Percentiles rank a stretch among this genome's conserved stretches.
Evolutionary conservation across 2,888 invertebrate species (phyloP).

Genomic region (Vannuccia rotundouncinata): DNA sequence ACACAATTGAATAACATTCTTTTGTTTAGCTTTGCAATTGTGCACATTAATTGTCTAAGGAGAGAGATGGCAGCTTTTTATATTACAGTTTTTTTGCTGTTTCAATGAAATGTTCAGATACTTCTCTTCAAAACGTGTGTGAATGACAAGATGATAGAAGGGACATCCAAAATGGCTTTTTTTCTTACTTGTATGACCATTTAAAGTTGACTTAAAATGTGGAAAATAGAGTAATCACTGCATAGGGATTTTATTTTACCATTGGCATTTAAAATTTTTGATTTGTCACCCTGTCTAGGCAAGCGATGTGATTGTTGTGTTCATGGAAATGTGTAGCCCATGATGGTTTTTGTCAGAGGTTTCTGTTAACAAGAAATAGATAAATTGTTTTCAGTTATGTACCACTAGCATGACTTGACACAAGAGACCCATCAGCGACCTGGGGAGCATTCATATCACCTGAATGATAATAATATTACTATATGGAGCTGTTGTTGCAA

Average conservation of each 20-base stretch:
- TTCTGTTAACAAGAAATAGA: constrained; percentile 24
- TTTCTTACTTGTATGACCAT: not conserved
- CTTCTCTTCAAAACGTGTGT: not conserved
- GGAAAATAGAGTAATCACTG: not conserved
- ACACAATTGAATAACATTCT: no score
- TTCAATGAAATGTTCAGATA: not conserved
- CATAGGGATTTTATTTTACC: not conserved
- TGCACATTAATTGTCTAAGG: no score
- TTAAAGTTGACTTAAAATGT: not conserved
- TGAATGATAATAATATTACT: not conserved
- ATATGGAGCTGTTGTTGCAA: constrained; percentile 7
- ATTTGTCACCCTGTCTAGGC: not conserved
- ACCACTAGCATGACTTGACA: not conserved
- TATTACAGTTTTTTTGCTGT: constrained; percentile 8
- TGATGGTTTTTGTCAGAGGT: not conserved
- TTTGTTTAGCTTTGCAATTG: no score
- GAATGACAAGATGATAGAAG: not conserved
- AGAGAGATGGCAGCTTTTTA: not conserved
- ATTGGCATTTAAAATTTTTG: not conserved
- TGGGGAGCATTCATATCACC: constrained; percentile 14
- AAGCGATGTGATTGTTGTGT: not conserved
- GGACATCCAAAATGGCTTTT: not conserved
- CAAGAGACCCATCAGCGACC: not conserved
- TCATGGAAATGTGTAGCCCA: not conserved
- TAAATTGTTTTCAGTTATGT: constrained; percentile 7